Base-by-base conservation (phyloP, 2,888 invertebrate genomes). In the Taenaris catops region DNA sequence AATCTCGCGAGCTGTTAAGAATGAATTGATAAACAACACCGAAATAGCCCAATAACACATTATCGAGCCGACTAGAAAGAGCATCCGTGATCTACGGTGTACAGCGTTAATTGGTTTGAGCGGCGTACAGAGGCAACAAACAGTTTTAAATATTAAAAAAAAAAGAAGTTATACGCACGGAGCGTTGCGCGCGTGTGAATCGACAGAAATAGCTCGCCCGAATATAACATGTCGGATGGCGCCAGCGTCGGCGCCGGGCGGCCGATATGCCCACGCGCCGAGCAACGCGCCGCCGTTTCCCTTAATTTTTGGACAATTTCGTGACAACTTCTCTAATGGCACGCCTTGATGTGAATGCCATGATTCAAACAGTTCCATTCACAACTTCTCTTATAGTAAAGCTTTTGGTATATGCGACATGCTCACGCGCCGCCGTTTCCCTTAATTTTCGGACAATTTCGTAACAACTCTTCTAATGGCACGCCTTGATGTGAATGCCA, bases 131-230 rank as follows among this genome's bases (percentile, higher is more conserved):
- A 27, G 26, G 41, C 41, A 48, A 48, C 38, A 46, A 47, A 40
- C 41, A 48, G 46, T 60, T 58, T 62, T 65, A 55, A 67, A 73
- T 67, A 63, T 61, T 51, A 8, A 14, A 2, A 4, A 59, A 69
- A 75, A 70, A 25, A 75, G 67, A 68, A 57, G 58, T 60, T 64
- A 62, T 70, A 72, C 69, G 72, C 66, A 67, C 58, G 63, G 62
- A 63, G 58, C 59, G 54, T 58, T 57, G 70, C 63, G 65, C 64
- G 76, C 76, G 74, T 79, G 79, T 79, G 76, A 80, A 76, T 72
- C 74, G 74, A 66, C 76, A 62, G 69, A 84, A 84, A 84, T 84
- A 84, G 78, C 61, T 55, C 64, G 76, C 73, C 83, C 80, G 75
- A 83, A 84, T 84, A 76, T 71, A 80, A 70, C 75, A 64, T 60